phyloP scores from a whole-genome alignment of 2,888 invertebrate genomes.

The Folsomia candida region DNA sequence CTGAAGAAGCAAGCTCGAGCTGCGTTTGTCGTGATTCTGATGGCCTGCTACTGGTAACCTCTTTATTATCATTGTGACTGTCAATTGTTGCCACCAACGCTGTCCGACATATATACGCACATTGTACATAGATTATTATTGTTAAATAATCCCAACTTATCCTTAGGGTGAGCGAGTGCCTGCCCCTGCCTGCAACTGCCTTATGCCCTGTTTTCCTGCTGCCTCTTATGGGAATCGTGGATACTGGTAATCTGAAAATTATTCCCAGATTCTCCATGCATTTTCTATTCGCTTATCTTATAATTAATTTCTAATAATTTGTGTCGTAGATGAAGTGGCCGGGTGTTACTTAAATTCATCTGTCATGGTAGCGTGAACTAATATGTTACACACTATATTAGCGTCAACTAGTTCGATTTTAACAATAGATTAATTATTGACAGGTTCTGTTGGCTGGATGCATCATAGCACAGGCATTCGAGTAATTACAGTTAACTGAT shows the following conservation, averaged over 20 bases:
- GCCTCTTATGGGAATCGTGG: constrained; percentile 76
- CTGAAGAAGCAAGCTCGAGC: constrained; percentile 12
- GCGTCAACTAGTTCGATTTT: no score
- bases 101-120: no score
- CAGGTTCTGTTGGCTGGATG: constrained; percentile 54
- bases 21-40: constrained; percentile 31
- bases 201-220: constrained; percentile 78
- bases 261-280: no score
- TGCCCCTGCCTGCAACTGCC: constrained; percentile 78
- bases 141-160: background rate
- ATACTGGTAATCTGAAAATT: no score
- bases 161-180: constrained; percentile 59
- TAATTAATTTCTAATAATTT: no score
- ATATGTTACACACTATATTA: no score
- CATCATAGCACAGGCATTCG: constrained; percentile 56
- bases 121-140: no score
- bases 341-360: constrained; percentile 6
- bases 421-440: no score
- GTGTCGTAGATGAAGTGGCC: constrained; percentile 17
- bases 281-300: no score
- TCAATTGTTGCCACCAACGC: no score
- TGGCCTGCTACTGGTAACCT: constrained; percentile 39
- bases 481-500: no score
- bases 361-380: constrained; percentile 17
- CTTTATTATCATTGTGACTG: no score